Percentiles rank a stretch among this genome's conserved stretches.
Evolutionary conservation across 2,113 vertebrate species (phyloP).

Genomic region (Pedetes capensis): DNA sequence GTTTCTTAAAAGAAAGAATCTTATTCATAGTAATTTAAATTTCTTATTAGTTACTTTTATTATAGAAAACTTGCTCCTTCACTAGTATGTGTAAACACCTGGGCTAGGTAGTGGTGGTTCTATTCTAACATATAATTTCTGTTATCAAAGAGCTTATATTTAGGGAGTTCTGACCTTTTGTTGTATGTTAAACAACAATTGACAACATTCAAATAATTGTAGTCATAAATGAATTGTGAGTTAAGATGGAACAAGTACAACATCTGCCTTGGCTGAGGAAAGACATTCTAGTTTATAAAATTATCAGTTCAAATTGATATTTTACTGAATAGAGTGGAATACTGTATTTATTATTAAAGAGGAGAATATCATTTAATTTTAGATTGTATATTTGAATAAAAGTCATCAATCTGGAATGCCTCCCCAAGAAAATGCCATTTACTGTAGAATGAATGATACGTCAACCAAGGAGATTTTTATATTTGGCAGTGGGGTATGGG

Average conservation of each 20-base stretch:
- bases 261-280: neutral
- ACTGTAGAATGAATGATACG: neutral
- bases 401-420: neutral
- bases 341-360: neutral
- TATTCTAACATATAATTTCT: slow-evolving; percentile 16
- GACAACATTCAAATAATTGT: neutral
- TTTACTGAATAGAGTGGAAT: neutral
- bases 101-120: neutral
- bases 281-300: neutral
- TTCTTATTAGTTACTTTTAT: slow-evolving; percentile 2
- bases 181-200: slow-evolving; percentile 23
- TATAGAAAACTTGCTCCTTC: slow-evolving; percentile 14
- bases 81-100: neutral
- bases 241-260: neutral
- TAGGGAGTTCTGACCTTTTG: neutral
- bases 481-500: neutral
- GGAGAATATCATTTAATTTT: neutral
- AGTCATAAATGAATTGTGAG: slow-evolving; percentile 31
- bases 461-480: neutral
- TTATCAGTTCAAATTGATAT: neutral
- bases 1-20: slow-evolving; percentile 41
- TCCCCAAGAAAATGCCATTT: neutral
- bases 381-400: neutral
- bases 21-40: neutral
- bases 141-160: slow-evolving; percentile 39